These are phyloP conservation scores for Drosophila parvula DNA, from an alignment of 1,140 invertebrate genomes.

Conservation along the genomic window DNA sequence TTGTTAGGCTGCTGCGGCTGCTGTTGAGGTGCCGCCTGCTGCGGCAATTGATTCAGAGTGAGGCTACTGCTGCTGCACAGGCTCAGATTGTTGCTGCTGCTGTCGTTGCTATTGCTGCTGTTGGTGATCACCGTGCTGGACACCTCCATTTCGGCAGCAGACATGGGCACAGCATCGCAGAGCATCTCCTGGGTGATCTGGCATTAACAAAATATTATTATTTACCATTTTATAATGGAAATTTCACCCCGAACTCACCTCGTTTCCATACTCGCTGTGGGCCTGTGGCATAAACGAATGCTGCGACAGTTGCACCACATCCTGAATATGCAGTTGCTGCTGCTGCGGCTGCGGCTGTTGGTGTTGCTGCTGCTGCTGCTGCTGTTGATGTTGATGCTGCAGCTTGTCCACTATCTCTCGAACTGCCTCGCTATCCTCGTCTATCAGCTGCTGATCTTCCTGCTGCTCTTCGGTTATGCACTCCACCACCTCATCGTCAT, in stretches of 20 bases:
- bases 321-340: constrained; percentile 57
- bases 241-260: constrained; percentile 37
- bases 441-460: constrained; percentile 47
- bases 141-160: constrained; percentile 82
- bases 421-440: constrained; percentile 66
- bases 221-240: not conserved
- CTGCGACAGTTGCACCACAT: constrained; percentile 67
- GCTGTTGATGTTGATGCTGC: constrained; percentile 74
- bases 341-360: constrained; percentile 56
- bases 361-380: constrained; percentile 55
- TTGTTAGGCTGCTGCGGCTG: constrained; percentile 26
- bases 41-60: constrained; percentile 61
- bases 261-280: constrained; percentile 63
- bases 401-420: constrained; percentile 74
- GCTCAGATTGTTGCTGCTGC: constrained; percentile 72
- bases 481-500: constrained; percentile 67
- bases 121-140: constrained; percentile 82
- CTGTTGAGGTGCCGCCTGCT: constrained; percentile 43
- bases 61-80: constrained; percentile 71
- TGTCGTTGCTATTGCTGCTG: constrained; percentile 82
- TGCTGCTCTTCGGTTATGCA: constrained; percentile 50
- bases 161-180: constrained; percentile 77
- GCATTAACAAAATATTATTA: not conserved
- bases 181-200: constrained; percentile 65
- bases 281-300: constrained; percentile 69